Conservation (phyloP, 2,888 invertebrate species). For the Muscina levida region DNA sequence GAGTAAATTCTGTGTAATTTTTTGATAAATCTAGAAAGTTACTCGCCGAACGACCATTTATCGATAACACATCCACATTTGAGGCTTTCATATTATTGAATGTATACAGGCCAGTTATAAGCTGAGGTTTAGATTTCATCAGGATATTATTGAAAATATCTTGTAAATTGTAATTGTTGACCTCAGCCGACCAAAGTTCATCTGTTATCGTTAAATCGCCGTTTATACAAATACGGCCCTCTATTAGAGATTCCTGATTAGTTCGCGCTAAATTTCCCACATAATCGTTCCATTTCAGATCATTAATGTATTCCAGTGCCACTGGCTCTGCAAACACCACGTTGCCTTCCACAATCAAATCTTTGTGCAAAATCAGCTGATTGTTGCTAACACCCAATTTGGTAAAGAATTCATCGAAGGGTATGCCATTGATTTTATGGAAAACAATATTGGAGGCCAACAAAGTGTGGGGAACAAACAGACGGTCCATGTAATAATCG, state of each 20-base stretch:
- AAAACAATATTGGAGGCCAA: conserved; percentile 70
- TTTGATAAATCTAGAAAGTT: conserved; percentile 71
- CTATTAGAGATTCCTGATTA: conserved; percentile 69
- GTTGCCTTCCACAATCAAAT: conserved; percentile 74
- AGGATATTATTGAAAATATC: conserved; percentile 71
- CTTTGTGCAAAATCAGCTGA: conserved; percentile 73
- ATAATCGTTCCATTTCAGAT: conserved; percentile 72
- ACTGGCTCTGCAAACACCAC: conserved; percentile 71
- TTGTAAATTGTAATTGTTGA: conserved; percentile 70
- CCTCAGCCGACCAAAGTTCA: conserved; percentile 64
- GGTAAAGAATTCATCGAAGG: conserved; percentile 71
- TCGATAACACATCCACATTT: conserved; percentile 71
- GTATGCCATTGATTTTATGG: conserved; percentile 72
- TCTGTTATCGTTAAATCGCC: conserved; percentile 69
- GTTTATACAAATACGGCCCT: conserved; percentile 70
- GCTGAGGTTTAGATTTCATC: conserved; percentile 70
- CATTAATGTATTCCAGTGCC: conserved; percentile 70
- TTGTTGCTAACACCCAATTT: conserved; percentile 65
- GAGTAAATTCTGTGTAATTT: conserved; percentile 64
- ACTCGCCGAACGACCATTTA: conserved; percentile 69
- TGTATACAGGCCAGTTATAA: conserved; percentile 71
- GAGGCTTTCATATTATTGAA: conserved; percentile 67
- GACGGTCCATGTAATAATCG: conserved; percentile 69
- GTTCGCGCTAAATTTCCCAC: conserved; percentile 66
- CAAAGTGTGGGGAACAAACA: conserved; percentile 68